Evolutionary conservation across 2,113 vertebrate species (phyloP), one percentile per base, ranked within the genome.

Genomic region (Xiphophorus hellerii): DNA sequence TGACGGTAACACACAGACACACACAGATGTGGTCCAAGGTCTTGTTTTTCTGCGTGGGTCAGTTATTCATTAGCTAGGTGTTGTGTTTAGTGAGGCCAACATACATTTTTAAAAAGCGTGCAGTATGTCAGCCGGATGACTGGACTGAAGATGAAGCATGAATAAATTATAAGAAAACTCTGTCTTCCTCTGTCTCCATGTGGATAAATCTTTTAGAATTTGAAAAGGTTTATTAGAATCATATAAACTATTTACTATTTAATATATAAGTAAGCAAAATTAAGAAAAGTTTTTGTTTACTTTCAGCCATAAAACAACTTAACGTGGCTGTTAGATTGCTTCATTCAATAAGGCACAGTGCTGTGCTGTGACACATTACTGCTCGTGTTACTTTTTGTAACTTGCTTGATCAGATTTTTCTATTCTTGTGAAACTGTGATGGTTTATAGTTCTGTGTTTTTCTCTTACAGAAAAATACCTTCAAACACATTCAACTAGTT

Each of bases 1-100:
- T 95, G 54, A 92, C 58, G 92, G 95, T 95, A 92, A 74, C 2
- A 11, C 62, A 76, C 66, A 44, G 13, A 35, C 68, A 31, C 8
- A 51, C 27, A n/a, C 66, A 63, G 42, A 17, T 33, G 2, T 63
- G 10, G n/a, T 63, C n/a, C 20, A 51, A 11, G 62, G 60, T 39
- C 20, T 31, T 35, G 48, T 14, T 11, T 66, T 22, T 73, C 66
- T 60, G 3, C 11, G 62, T 65, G 15, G 44, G 66, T 90, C 12
- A 78, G 86, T 86, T 85, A 90, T 92, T 86, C 64, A 92, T 82
- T 39, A 75, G 51, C 64, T 51, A 8, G 58, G 69, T 73, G 60
- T 39, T 35, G 51, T 14, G 6, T 62, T 7, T 25, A 60, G 31
- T 66, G 25, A 62, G 28, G 64, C 28, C 10, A 44, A 6, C 20